Base-by-base conservation (phyloP, 2,888 invertebrate species). In the Leptinotarsa haldemani region DNA sequence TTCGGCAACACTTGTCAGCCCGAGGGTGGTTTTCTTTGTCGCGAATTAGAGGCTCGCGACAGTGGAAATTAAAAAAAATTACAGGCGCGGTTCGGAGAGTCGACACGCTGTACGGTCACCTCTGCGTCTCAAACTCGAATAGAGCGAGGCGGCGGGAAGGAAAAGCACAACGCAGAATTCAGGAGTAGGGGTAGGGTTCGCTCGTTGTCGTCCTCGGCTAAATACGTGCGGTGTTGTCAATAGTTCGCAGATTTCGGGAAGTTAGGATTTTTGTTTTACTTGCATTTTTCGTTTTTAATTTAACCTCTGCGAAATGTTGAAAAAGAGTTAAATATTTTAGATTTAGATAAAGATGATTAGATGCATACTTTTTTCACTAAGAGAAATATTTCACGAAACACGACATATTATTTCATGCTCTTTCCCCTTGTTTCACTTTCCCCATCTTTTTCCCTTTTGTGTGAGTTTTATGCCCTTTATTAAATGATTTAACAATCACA, bases 121-220 rank as follows among this genome's bases (percentile, higher is more conserved):
- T 74, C 78, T 78, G 74, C 77, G 74, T 77, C 79, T 78, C 79
- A 77, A 77, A 81, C 83, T 82, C 84, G 82, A 83, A 83, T 83
- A 47, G 56, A 9, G 53, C 30, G 66, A 66, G 25, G 47, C 22
- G 48, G 83, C 82, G 83, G 81, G 79, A 81, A 80, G 82, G 80
- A 80, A 79, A 80, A 78, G 80, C 77, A 80, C 82, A 81, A 78
- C 80, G 80, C 79, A 73, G 80, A 77, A 80, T 74, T 77, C 74
- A 73, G 74, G 77, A 78, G 80, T 79, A 77, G 80, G 79, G 78
- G 75, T 30, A 69, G 77, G 77, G 76, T 67, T 75, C 74, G 76
- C 71, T 74, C 71, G 78, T 75, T 75, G 75, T 70, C 75, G 69
- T 75, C 75, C 70, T 74, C 69, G 72, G 68, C 58, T 53, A 18